Conservation (phyloP, 2,113 vertebrate species). For the Apteryx owenii region DNA sequence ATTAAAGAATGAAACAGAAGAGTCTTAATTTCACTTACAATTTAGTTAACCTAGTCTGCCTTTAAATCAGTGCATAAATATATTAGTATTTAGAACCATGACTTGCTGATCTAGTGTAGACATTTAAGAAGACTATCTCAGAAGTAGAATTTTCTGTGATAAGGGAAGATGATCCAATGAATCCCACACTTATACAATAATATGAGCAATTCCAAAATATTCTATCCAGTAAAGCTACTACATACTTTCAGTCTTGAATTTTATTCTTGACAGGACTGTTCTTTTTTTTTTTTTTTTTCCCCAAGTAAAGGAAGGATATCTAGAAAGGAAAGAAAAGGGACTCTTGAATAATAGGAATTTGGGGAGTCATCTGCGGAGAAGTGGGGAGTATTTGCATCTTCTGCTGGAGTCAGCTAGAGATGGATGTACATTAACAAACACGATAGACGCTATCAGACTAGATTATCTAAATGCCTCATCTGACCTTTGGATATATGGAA, state of each 20-base stretch:
- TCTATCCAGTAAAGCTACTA: background rate
- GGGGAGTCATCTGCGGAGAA: background rate
- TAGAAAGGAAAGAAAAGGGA: background rate
- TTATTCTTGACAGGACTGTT: background rate
- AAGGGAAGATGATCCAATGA: background rate
- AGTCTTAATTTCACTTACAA: background rate
- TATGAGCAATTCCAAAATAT: background rate
- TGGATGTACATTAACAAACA: background rate
- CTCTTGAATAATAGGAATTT: background rate
- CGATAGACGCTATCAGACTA: background rate
- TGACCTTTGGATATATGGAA: background rate
- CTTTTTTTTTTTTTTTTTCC: background rate
- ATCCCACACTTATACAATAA: background rate
- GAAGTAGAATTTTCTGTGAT: background rate
- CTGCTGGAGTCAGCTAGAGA: background rate
- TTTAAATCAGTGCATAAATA: background rate
- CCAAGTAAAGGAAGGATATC: background rate
- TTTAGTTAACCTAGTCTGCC: background rate
- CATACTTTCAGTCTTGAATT: background rate
- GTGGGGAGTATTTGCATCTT: background rate
- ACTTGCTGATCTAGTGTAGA: background rate
- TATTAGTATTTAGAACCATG: background rate
- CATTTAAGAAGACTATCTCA: background rate
- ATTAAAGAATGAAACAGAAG: background rate
- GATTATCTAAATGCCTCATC: background rate